phyloP scores from a whole-genome alignment of 2,888 invertebrate genomes.

The Drosophila neutralis region DNA sequence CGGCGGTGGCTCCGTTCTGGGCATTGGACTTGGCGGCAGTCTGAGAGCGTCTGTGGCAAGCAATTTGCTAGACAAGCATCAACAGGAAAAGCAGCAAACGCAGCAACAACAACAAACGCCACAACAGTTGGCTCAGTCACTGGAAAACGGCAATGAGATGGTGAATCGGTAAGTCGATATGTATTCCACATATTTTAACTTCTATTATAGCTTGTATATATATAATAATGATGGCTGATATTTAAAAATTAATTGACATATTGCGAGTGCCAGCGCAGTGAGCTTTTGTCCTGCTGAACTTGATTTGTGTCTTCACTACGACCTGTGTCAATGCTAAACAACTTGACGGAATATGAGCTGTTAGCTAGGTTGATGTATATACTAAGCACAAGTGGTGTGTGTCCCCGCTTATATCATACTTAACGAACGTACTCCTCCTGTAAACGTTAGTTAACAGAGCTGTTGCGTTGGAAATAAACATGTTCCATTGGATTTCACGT shows the following conservation, averaged over 20 bases:
- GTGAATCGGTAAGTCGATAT: constrained; percentile 82
- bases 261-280: neutral
- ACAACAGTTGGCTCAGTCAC: constrained; percentile 74
- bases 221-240: neutral
- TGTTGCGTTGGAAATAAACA: neutral
- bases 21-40: constrained; percentile 79
- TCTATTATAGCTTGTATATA: neutral
- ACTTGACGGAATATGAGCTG: constrained; percentile 12
- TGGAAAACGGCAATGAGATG: constrained; percentile 84
- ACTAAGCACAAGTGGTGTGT: neutral
- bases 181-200: neutral
- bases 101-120: constrained; percentile 70
- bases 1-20: constrained; percentile 79
- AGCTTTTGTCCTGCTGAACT: constrained; percentile 2
- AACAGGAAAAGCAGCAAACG: constrained; percentile 61
- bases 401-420: constrained; percentile 6
- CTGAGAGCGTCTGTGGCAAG: constrained; percentile 71
- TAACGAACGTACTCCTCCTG: constrained; percentile 17
- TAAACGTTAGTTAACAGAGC: neutral
- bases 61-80: constrained; percentile 78
- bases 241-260: neutral
- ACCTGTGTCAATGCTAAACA: constrained; percentile 13
- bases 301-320: neutral
- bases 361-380: neutral
- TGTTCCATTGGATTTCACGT: neutral